Evolutionary conservation across 2,888 invertebrate genomes (phyloP).

Genomic region (Pristionchus arcanus): DNA sequence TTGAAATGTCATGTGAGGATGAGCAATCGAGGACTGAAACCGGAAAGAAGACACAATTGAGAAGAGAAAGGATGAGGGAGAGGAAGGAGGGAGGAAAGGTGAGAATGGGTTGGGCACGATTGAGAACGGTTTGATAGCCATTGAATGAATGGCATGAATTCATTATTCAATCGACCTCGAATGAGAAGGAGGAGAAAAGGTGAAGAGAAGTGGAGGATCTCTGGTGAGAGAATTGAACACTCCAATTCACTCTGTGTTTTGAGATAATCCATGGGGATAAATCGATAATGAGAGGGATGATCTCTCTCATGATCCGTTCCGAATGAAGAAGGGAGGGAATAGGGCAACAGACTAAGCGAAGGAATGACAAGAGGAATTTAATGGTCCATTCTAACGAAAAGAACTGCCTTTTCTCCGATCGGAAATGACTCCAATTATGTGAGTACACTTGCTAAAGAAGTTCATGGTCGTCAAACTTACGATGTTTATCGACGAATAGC

Average conservation of each 20-base stretch:
- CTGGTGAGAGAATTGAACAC: background rate
- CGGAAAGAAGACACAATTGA: background rate
- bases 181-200: background rate
- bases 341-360: background rate
- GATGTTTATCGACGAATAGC: conserved; percentile 27
- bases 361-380: conserved; percentile 26
- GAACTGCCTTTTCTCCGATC: conserved; percentile 26
- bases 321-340: background rate
- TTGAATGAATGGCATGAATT: conserved; percentile 10
- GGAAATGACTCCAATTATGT: conserved; percentile 43
- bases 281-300: conserved; percentile 34
- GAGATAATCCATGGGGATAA: conserved; percentile 10
- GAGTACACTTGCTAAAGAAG: background rate
- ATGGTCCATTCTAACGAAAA: conserved; percentile 14
- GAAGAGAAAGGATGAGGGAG: background rate
- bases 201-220: background rate
- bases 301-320: conserved; percentile 18
- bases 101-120: background rate
- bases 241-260: background rate
- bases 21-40: background rate
- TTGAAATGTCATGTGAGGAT: conserved; percentile 1
- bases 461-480: conserved; percentile 37
- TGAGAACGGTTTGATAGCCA: background rate
- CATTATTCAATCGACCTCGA: conserved; percentile 41
- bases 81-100: background rate